phyloP scores from a whole-genome alignment of 2,888 invertebrate genomes.

The Conomelus anceps region DNA sequence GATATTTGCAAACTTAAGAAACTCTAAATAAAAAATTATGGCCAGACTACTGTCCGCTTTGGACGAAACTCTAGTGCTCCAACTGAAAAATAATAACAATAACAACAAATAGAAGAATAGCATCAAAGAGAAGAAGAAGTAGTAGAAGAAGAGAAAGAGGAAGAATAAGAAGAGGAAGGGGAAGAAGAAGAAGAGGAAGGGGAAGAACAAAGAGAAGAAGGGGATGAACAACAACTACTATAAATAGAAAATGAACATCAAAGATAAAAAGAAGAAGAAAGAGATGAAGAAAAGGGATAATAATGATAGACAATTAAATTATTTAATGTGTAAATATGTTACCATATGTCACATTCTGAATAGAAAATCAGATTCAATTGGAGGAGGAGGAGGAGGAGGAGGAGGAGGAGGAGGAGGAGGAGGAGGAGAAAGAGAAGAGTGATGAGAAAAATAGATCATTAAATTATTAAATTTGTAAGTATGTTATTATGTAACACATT shows the following conservation, averaged over 20 bases:
- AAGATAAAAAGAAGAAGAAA: neutral
- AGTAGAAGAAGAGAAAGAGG: neutral
- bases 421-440: neutral
- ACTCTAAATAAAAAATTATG: too few species aligned
- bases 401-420: neutral
- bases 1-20: too few species aligned
- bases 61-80: too few species aligned
- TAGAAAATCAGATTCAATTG: neutral
- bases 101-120: neutral
- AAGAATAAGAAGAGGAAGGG: neutral
- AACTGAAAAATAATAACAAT: neutral
- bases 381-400: neutral
- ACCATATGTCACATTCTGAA: too few species aligned
- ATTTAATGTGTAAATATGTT: too few species aligned
- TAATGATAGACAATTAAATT: too few species aligned
- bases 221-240: neutral
- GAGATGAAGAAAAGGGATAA: neutral
- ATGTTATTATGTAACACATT: too few species aligned
- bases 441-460: too few species aligned
- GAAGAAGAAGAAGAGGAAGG: neutral
- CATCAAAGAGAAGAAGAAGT: neutral
- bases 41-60: too few species aligned
- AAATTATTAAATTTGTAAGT: too few species aligned
- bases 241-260: neutral
- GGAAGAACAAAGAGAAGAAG: neutral